A percentile compares a stretch with the other conserved stretches of the same genome.
Evolutionary conservation across 2,888 invertebrate species (phyloP).

Genomic region (Homarus gammarus): DNA sequence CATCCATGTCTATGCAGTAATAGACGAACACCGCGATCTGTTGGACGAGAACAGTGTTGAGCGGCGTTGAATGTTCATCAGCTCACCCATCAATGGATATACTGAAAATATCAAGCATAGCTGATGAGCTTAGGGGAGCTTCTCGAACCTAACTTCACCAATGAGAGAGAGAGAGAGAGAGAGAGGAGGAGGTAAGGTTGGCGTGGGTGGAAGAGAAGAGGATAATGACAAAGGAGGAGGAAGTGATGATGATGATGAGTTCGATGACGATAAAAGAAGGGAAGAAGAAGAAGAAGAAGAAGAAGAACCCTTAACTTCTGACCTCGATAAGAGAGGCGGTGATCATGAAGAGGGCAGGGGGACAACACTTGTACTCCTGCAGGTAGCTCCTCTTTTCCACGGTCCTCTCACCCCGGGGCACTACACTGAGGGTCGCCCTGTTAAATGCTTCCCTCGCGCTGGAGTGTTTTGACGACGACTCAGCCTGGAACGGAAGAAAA

Average conservation of each 20-base stretch:
- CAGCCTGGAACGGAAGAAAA: conserved; percentile 21
- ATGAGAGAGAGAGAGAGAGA: too few relatives aligned
- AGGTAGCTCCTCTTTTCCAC: conserved; percentile 77
- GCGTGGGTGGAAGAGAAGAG: too few relatives aligned
- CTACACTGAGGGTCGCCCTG: conserved; percentile 47
- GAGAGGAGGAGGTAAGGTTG: too few relatives aligned
- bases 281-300: not conserved
- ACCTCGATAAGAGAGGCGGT: conserved; percentile 59
- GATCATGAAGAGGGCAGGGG: conserved; percentile 80
- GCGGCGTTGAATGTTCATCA: not conserved
- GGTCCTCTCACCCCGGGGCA: conserved; percentile 51
- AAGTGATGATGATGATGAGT: too few relatives aligned
- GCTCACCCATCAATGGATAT: not conserved
- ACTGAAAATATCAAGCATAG: too few relatives aligned
- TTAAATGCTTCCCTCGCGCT: conserved; percentile 2
- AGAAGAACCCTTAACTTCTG: too few relatives aligned
- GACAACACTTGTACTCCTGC: conserved; percentile 81
- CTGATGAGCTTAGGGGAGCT: too few relatives aligned
- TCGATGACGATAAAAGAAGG: not conserved
- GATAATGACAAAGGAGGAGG: too few relatives aligned
- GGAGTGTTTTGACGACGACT: conserved; percentile 11
- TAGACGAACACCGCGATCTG: conserved; percentile 76
- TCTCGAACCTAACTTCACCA: too few relatives aligned
- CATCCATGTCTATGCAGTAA: conserved; percentile 67
- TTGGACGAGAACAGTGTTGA: not conserved